Evolutionary conservation across 2,113 vertebrate genomes (phyloP).

Genomic region (Ceuthmochares aereus): DNA sequence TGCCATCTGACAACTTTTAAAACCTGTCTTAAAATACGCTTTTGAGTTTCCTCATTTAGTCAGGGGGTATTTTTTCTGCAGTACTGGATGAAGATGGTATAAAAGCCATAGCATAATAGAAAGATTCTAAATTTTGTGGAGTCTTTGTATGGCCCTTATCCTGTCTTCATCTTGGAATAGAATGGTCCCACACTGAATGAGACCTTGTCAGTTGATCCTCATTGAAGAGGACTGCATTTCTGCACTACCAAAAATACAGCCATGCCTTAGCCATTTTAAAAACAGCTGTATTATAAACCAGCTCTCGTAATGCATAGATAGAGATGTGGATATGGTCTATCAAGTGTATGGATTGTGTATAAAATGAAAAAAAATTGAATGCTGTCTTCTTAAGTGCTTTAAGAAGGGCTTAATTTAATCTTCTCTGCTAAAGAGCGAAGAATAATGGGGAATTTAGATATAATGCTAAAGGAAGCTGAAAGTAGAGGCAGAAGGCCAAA

Average conservation of each 20-base stretch:
- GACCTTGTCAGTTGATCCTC: neutral
- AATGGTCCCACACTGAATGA: neutral
- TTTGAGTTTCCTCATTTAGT: neutral
- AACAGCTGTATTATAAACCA: neutral
- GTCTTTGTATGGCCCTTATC: neutral
- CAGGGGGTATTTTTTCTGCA: neutral
- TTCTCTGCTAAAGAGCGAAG: conserved; percentile 28
- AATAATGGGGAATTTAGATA: conserved; percentile 53
- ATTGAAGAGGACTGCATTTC: neutral
- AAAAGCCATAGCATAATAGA: neutral
- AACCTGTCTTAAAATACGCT: neutral
- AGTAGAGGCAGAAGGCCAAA: conserved; percentile 38
- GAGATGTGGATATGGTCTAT: neutral
- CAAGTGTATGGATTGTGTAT: neutral
- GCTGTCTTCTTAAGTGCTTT: conserved; percentile 40
- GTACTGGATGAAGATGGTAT: rapidly evolving
- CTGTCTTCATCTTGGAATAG: neutral
- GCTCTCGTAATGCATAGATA: neutral
- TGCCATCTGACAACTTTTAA: neutral
- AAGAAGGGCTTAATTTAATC: conserved; percentile 65
- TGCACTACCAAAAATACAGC: neutral
- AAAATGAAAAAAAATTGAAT: conserved; percentile 23
- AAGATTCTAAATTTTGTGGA: neutral
- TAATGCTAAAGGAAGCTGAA: conserved; percentile 34
- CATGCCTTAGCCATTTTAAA: neutral